Conservation (phyloP, 1,140 invertebrate species). For the Ooceraea biroi region DNA sequence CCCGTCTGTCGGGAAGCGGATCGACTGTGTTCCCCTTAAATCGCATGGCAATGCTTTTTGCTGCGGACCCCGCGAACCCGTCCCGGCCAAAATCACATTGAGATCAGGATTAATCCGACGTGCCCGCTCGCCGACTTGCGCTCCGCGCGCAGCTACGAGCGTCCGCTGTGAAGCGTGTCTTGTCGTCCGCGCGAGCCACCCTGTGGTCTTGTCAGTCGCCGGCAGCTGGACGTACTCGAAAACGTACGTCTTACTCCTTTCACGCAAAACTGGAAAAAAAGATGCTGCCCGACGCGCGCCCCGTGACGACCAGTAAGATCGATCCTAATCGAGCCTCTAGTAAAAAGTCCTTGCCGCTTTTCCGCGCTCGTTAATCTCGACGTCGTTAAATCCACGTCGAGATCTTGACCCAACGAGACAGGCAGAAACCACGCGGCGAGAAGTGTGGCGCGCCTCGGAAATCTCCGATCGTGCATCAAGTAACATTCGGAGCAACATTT, state of each 20-base stretch:
- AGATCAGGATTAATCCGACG: conserved; percentile 74
- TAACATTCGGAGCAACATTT: conserved; percentile 14
- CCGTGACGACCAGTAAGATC: too few relatives aligned
- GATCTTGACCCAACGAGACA: too few relatives aligned
- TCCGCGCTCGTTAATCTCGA: too few relatives aligned
- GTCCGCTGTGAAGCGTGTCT: conserved; percentile 18
- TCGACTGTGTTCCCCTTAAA: conserved; percentile 62
- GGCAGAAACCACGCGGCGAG: too few relatives aligned
- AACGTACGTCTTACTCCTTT: conserved; percentile 18
- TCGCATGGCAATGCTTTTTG: conserved; percentile 67
- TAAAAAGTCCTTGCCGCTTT: too few relatives aligned
- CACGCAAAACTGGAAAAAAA: not conserved
- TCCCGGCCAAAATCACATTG: conserved; percentile 78
- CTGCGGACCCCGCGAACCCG: conserved; percentile 54
- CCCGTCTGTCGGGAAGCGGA: conserved; percentile 43
- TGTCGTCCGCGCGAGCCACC: conserved; percentile 11
- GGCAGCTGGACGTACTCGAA: conserved; percentile 19
- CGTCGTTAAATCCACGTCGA: too few relatives aligned
- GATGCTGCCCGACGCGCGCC: too few relatives aligned
- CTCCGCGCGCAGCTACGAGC: not conserved
- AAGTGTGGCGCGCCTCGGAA: not conserved
- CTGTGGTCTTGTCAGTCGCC: conserved; percentile 20
- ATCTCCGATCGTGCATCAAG: conserved; percentile 21
- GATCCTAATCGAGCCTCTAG: too few relatives aligned
- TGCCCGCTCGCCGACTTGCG: conserved; percentile 55